Percentiles rank a stretch among this genome's conserved stretches.
Conservation (phyloP, 2,113 vertebrate species). For the Gobio gobio region DNA sequence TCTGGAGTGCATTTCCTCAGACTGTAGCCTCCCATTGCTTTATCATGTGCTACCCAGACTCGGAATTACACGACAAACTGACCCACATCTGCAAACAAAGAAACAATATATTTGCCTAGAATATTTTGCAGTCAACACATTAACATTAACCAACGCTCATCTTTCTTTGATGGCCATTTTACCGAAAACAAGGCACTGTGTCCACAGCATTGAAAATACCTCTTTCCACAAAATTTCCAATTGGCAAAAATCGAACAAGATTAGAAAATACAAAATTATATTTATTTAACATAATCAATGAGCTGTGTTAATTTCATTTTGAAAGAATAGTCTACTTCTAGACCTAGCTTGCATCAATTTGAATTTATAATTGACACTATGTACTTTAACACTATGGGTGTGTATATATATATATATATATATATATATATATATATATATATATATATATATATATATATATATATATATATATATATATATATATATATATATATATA, state of each 20-base stretch:
- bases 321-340: too few relatives aligned
- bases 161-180: not conserved
- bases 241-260: not conserved
- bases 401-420: too few relatives aligned
- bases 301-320: too few relatives aligned
- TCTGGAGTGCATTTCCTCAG: constrained; percentile 68
- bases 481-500: too few relatives aligned
- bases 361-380: not conserved
- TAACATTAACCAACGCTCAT: not conserved
- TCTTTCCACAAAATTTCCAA: not conserved
- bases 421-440: too few relatives aligned
- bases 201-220: not conserved
- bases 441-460: too few relatives aligned
- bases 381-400: too few relatives aligned
- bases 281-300: too few relatives aligned
- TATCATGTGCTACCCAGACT: not conserved
- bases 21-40: constrained; percentile 69
- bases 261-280: too few relatives aligned
- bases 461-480: too few relatives aligned
- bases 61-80: not conserved
- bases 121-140: not conserved
- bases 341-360: too few relatives aligned
- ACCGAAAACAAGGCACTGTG: not conserved
- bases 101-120: not conserved
- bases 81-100: not conserved